phyloP scores from a whole-genome alignment of 1,140 invertebrate genomes.

The Alviniconcha marisindica region DNA sequence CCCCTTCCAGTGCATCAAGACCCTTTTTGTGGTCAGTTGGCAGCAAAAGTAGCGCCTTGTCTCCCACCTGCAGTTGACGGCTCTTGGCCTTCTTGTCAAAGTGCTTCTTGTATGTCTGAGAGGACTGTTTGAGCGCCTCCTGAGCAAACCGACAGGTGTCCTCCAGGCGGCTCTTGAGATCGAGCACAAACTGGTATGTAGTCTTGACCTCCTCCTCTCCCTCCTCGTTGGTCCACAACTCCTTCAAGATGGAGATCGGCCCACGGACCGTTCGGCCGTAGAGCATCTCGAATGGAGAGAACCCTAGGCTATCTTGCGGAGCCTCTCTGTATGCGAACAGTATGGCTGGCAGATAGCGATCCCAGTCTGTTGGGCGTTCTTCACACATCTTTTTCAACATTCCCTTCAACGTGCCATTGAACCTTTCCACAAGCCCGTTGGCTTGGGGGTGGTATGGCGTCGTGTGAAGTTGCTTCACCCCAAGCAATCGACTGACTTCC shows the following conservation, averaged over 20 bases:
- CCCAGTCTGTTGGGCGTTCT: slow-evolving; percentile 64
- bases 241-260: slow-evolving; percentile 51
- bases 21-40: slow-evolving; percentile 40
- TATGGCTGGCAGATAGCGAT: slow-evolving; percentile 56
- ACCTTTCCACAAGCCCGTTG: slow-evolving; percentile 42
- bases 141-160: slow-evolving; percentile 39
- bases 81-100: slow-evolving; percentile 35
- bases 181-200: slow-evolving; percentile 56
- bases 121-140: background rate
- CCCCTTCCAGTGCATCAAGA: too few relatives aligned
- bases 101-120: background rate
- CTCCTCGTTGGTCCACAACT: slow-evolving; percentile 55
- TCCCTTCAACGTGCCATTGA: slow-evolving; percentile 45
- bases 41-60: slow-evolving; percentile 40
- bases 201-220: slow-evolving; percentile 44
- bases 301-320: slow-evolving; percentile 51
- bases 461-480: slow-evolving; percentile 33
- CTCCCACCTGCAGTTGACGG: slow-evolving; percentile 37
- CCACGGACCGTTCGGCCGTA: slow-evolving; percentile 59
- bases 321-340: slow-evolving; percentile 62
- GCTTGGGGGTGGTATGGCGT: slow-evolving; percentile 45
- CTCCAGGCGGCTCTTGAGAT: slow-evolving; percentile 45
- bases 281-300: slow-evolving; percentile 62
- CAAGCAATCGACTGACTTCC: slow-evolving; percentile 38
- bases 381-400: slow-evolving; percentile 60